Evolutionary conservation across 2,797 vertebrate genomes (phyloP).

Genomic region (Catharus ustulatus): DNA sequence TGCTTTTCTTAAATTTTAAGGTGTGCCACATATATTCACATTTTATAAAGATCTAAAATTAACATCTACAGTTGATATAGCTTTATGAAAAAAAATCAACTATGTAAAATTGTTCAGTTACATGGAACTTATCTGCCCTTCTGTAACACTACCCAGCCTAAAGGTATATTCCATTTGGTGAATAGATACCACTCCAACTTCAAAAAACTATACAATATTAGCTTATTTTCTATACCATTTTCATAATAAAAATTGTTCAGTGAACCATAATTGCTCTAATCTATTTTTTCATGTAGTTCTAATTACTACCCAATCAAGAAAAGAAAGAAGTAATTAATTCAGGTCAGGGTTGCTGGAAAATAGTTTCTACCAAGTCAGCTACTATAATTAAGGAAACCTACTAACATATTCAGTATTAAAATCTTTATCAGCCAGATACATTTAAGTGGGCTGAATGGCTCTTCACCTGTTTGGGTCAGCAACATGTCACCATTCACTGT

Average conservation of each 20-base stretch:
- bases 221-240: background rate
- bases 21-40: background rate
- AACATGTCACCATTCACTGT: background rate
- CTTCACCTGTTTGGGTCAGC: background rate
- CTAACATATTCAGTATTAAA: background rate
- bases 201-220: background rate
- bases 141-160: background rate
- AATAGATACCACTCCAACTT: background rate
- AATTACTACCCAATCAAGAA: background rate
- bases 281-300: background rate
- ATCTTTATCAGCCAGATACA: background rate
- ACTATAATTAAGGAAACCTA: background rate
- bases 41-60: background rate
- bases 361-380: background rate
- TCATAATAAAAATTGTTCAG: background rate
- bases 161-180: background rate
- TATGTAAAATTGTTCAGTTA: background rate
- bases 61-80: background rate
- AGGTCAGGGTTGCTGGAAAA: slow-evolving; percentile 11
- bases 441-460: background rate
- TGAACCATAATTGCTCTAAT: background rate
- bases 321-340: background rate
- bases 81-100: background rate
- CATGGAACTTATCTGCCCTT: background rate
- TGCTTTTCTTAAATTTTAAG: background rate